phyloP scores from a whole-genome alignment of 2,888 invertebrate species.

The Scaptomyza polygonia region DNA sequence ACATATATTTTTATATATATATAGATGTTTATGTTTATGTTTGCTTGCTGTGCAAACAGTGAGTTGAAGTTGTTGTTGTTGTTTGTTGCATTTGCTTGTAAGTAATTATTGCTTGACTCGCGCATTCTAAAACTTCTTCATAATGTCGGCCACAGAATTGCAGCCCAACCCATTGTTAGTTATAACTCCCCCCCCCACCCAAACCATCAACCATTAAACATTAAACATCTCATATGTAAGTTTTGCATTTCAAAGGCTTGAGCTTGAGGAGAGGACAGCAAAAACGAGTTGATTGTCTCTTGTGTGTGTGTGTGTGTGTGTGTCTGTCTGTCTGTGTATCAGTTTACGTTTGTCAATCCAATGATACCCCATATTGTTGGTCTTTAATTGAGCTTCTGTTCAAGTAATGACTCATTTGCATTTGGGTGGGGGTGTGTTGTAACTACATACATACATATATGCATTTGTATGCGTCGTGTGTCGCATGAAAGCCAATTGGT shows the following conservation, averaged over 20 bases:
- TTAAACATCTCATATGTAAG: not conserved
- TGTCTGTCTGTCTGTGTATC: too few species aligned
- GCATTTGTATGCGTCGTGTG: not conserved
- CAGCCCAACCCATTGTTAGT: not conserved
- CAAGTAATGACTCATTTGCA: slow-evolving; percentile 46
- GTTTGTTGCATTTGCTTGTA: not conserved
- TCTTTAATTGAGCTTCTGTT: slow-evolving; percentile 50
- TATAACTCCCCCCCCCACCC: not conserved
- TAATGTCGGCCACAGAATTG: not conserved
- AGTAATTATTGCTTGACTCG: slow-evolving; percentile 14
- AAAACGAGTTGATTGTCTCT: too few species aligned
- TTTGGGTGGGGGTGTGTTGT: slow-evolving; percentile 8
- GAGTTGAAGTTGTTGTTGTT: slow-evolving; percentile 18
- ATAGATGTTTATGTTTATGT: not conserved
- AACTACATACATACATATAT: not conserved
- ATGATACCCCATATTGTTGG: slow-evolving; percentile 44
- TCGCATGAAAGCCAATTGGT: not conserved
- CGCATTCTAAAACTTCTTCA: not conserved
- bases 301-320: too few species aligned
- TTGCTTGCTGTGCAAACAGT: slow-evolving; percentile 20
- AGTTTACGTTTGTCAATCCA: slow-evolving; percentile 52
- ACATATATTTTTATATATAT: not conserved
- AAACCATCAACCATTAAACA: not conserved
- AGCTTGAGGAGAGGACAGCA: not conserved
- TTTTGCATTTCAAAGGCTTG: slow-evolving; percentile 52